These are phyloP conservation scores for Zaprionus taronus DNA, from an alignment of 1,140 invertebrate species.

Conservation along the genomic window DNA sequence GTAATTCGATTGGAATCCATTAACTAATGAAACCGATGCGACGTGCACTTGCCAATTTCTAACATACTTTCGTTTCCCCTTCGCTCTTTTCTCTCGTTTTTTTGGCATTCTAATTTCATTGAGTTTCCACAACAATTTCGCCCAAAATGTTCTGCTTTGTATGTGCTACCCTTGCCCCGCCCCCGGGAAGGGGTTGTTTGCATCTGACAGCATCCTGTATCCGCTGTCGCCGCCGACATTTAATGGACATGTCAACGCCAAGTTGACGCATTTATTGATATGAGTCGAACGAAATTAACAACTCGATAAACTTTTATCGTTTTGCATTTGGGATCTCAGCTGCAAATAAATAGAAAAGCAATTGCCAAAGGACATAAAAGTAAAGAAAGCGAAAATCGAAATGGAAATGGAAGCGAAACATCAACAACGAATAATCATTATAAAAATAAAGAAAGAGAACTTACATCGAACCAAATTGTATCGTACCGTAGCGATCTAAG, in stretches of 20 bases:
- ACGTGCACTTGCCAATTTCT: conserved; percentile 51
- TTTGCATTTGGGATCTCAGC: conserved; percentile 57
- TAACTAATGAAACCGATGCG: conserved; percentile 77
- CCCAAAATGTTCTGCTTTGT: conserved; percentile 54
- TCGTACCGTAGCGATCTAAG: background rate
- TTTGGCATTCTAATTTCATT: conserved; percentile 81
- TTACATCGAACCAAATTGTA: background rate
- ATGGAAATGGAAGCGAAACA: conserved; percentile 22
- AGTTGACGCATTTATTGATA: conserved; percentile 73
- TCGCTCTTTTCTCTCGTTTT: conserved; percentile 34
- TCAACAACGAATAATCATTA: conserved; percentile 11
- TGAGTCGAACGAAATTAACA: conserved; percentile 68
- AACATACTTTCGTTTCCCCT: conserved; percentile 35
- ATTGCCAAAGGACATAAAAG: conserved; percentile 59
- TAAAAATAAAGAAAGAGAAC: conserved; percentile 13
- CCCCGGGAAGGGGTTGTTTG: conserved; percentile 4
- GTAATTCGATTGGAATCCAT: conserved; percentile 58
- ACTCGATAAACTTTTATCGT: conserved; percentile 79
- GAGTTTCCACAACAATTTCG: conserved; percentile 72
- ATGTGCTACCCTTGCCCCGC: conserved; percentile 31
- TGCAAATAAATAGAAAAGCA: conserved; percentile 69
- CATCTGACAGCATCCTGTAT: conserved; percentile 44
- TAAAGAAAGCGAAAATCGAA: background rate
- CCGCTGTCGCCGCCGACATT: conserved; percentile 46
- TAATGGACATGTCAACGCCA: conserved; percentile 77